Evolutionary conservation across 2,113 vertebrate species (phyloP).

Genomic region (Phylloscopus whistleri): DNA sequence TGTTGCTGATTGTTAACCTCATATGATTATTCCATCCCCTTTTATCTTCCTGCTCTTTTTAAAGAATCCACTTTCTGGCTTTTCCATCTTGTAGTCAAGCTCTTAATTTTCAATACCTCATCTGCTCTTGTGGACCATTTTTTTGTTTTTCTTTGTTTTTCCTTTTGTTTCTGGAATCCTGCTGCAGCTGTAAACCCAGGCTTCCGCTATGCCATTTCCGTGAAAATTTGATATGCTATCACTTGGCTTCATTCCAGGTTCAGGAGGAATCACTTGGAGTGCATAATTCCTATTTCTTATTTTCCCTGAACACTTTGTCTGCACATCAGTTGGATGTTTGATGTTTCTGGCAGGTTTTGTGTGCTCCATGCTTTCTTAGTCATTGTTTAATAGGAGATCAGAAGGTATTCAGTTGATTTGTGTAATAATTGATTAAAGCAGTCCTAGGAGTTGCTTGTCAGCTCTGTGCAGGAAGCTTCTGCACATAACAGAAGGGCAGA

Average conservation of each 20-base stretch:
- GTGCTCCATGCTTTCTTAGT: neutral
- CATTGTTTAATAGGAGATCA: neutral
- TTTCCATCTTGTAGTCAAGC: neutral
- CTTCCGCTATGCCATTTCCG: neutral
- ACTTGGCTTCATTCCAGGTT: neutral
- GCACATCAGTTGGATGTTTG: neutral
- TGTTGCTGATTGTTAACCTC: neutral
- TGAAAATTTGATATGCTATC: constrained; percentile 25
- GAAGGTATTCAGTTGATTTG: neutral
- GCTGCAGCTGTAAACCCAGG: neutral
- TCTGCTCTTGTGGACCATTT: neutral
- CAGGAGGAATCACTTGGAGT: neutral
- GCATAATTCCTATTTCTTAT: neutral
- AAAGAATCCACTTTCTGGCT: neutral
- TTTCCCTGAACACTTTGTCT: neutral
- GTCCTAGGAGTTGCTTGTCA: neutral
- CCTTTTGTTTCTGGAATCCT: constrained; percentile 17
- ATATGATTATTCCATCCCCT: neutral
- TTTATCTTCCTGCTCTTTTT: neutral
- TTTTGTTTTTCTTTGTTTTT: neutral
- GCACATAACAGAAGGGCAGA: neutral
- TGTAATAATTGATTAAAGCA: neutral
- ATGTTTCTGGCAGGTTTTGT: neutral
- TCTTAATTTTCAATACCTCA: neutral
- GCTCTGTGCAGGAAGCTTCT: neutral